These are phyloP conservation scores for Eutrigla gurnardus DNA, from an alignment of 2,797 vertebrate species.

Conservation along the genomic window DNA sequence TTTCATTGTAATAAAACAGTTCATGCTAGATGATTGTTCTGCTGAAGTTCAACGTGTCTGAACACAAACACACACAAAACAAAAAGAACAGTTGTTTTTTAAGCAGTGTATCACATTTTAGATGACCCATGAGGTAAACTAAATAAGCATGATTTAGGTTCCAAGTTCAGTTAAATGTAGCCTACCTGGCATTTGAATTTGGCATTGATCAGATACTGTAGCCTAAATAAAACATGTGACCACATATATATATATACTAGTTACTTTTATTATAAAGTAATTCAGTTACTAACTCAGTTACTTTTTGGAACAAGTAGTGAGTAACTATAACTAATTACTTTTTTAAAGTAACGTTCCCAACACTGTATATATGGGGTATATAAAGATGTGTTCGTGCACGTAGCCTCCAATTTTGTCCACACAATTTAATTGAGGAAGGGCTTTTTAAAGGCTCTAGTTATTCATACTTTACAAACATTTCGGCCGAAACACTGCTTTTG, in stretches of 20 bases:
- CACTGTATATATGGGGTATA: no score
- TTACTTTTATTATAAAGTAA: no score
- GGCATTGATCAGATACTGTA: no score
- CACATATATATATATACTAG: no score
- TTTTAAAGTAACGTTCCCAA: no score
- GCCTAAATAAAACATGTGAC: no score
- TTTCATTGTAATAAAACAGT: constrained; percentile 2
- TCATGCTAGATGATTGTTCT: constrained; percentile 24
- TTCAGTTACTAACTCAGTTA: no score
- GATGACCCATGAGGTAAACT: not conserved
- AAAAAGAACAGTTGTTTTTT: not conserved
- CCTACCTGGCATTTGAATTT: not conserved
- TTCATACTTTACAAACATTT: not conserved
- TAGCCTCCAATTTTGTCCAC: not conserved
- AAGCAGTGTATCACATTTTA: not conserved
- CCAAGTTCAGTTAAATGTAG: not conserved
- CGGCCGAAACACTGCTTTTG: no score
- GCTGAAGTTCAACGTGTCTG: not conserved
- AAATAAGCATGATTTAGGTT: not conserved
- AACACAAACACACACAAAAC: not conserved
- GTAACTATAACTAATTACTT: no score
- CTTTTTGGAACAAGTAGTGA: no score
- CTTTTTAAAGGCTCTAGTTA: no score
- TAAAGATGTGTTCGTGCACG: no score
- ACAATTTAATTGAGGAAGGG: not conserved